Conservation (phyloP, 35 echinoderm and acorn worm species). For the Ophioderma brevispina region DNA sequence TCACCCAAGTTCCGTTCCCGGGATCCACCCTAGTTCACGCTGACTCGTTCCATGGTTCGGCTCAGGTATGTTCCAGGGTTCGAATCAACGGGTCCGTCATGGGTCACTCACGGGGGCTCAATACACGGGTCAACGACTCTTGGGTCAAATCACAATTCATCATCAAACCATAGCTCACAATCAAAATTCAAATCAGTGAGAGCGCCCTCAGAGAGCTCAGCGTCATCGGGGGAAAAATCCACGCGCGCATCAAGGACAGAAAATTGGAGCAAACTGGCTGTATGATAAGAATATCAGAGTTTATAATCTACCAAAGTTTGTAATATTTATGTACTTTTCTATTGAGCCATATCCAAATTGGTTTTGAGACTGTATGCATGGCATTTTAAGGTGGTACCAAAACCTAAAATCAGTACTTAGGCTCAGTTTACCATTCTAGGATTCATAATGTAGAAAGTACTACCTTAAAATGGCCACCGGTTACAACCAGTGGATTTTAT, state of each 20-base stretch:
- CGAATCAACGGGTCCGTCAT: not conserved
- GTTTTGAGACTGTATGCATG: too few species aligned
- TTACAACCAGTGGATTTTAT: too few species aligned
- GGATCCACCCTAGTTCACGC: not conserved
- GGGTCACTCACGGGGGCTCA: not conserved
- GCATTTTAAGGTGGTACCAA: too few species aligned
- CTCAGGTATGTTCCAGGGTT: not conserved
- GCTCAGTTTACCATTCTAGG: too few species aligned
- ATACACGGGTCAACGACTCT: not conserved
- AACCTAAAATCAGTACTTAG: too few species aligned
- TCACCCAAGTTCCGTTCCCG: not conserved
- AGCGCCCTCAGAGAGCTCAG: not conserved
- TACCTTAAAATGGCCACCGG: too few species aligned
- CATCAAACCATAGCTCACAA: not conserved
- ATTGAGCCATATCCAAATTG: too few species aligned
- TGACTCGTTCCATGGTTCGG: not conserved
- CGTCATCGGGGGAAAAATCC: not conserved
- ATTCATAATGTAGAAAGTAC: too few species aligned
- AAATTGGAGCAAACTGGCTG: not conserved
- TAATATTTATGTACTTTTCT: slow-evolving; percentile 3
- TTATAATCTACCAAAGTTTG: slow-evolving; percentile 10
- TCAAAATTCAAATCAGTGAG: not conserved
- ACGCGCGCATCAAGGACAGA: not conserved
- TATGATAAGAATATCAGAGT: slow-evolving; percentile 6
- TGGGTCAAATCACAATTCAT: not conserved